Percentiles rank a stretch among this genome's conserved stretches.
phyloP scores from a whole-genome alignment of 2,797 vertebrate genomes.

The Steatocranus sp. region DNA sequence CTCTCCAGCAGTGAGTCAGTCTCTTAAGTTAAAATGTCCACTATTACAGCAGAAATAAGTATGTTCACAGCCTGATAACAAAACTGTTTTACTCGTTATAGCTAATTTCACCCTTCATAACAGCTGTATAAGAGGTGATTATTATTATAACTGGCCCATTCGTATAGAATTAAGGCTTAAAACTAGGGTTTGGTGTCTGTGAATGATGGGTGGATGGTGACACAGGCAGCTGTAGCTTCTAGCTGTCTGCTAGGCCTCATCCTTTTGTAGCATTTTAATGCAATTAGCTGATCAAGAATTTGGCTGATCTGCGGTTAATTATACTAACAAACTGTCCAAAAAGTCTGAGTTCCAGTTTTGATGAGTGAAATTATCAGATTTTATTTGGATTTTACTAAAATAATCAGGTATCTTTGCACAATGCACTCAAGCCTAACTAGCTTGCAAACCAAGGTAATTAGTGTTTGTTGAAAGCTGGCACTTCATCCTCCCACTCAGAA shows the following conservation, averaged over 20 bases:
- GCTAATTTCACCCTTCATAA: background rate
- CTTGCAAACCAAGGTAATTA: background rate
- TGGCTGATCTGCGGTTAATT: background rate
- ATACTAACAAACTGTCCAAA: background rate
- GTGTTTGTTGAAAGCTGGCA: background rate
- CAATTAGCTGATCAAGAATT: background rate
- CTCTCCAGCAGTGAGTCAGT: background rate
- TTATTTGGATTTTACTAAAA: background rate
- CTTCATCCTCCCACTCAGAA: background rate
- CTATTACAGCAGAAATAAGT: background rate
- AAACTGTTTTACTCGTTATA: background rate
- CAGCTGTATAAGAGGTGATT: background rate
- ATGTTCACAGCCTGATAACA: background rate
- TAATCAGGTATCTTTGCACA: background rate
- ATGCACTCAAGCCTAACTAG: background rate
- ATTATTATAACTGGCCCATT: background rate
- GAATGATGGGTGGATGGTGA: background rate
- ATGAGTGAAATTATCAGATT: background rate
- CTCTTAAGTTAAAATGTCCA: background rate
- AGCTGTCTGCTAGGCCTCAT: background rate
- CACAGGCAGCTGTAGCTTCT: background rate
- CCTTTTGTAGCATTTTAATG: background rate
- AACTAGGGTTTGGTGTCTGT: background rate
- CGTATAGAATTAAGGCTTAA: background rate
- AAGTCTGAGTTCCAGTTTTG: background rate